A percentile compares a stretch with the other conserved stretches of the same genome.
phyloP scores from a whole-genome alignment of 1,140 invertebrate genomes.

The Lordiphosa mommai region DNA sequence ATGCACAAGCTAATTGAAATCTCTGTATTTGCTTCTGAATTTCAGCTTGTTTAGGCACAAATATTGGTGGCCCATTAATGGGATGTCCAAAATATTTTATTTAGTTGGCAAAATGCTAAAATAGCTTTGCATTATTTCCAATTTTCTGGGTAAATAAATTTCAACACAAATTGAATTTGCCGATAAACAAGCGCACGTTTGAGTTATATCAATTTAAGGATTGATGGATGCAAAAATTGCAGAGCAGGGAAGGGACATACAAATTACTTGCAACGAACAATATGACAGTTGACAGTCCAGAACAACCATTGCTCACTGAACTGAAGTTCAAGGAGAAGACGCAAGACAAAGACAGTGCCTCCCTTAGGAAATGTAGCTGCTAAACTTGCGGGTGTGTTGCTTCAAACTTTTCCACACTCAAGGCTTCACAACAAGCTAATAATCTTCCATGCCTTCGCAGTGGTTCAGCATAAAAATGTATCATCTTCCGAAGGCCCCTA shows the following conservation, averaged over 20 bases:
- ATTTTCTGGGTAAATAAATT: slow-evolving; percentile 19
- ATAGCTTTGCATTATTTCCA: slow-evolving; percentile 21
- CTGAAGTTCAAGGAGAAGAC: not conserved
- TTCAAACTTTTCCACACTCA: slow-evolving; percentile 47
- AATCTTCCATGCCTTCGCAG: slow-evolving; percentile 30
- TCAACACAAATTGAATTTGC: slow-evolving; percentile 11
- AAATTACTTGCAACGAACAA: slow-evolving; percentile 54
- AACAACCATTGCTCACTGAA: slow-evolving; percentile 54
- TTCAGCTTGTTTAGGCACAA: slow-evolving; percentile 18
- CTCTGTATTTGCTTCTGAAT: not conserved
- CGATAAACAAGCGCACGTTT: slow-evolving; percentile 12
- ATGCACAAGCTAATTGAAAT: slow-evolving; percentile 23
- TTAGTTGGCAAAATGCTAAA: not conserved
- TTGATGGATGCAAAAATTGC: slow-evolving; percentile 67
- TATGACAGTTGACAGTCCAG: slow-evolving; percentile 52
- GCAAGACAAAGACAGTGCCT: slow-evolving; percentile 35
- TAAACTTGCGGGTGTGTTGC: slow-evolving; percentile 56
- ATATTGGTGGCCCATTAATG: slow-evolving; percentile 6
- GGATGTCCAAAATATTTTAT: not conserved
- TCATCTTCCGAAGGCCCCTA: slow-evolving; percentile 18
- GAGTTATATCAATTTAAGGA: slow-evolving; percentile 44
- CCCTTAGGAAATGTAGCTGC: slow-evolving; percentile 56
- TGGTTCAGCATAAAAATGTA: slow-evolving; percentile 52
- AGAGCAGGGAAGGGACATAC: slow-evolving; percentile 19
- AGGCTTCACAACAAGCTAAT: slow-evolving; percentile 26